Evolutionary conservation across 2,888 invertebrate genomes (phyloP).

Genomic region (Thecophora atra): DNA sequence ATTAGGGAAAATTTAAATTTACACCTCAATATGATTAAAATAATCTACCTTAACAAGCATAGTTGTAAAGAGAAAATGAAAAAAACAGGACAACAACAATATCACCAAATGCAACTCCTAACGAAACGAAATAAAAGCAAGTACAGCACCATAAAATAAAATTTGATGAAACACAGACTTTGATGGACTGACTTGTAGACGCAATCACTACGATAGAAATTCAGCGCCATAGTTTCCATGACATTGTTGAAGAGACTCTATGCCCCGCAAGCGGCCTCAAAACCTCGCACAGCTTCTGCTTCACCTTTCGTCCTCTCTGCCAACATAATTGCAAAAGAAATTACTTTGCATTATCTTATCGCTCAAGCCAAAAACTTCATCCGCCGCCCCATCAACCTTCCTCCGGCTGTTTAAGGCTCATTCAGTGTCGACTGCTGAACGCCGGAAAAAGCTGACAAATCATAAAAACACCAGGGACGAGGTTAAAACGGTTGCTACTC

Average conservation of each 20-base stretch:
- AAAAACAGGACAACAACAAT: not conserved
- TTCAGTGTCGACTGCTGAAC: not conserved
- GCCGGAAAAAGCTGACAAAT: not conserved
- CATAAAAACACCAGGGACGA: not conserved
- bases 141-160: not conserved
- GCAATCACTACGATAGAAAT: not conserved
- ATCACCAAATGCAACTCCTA: not conserved
- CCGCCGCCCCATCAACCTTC: too few species aligned
- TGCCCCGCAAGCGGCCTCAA: not conserved
- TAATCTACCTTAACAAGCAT: too few species aligned
- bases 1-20: too few species aligned
- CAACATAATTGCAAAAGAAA: slow-evolving; percentile 23
- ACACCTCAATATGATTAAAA: too few species aligned
- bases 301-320: not conserved
- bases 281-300: slow-evolving; percentile 8
- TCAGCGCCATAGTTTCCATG: too few species aligned
- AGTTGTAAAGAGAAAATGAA: not conserved
- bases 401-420: too few species aligned
- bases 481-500: not conserved
- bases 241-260: too few species aligned
- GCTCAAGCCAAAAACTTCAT: not conserved
- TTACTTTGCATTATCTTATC: slow-evolving; percentile 5
- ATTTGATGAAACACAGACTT: not conserved
- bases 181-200: not conserved
- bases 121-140: not conserved